Percentiles rank a stretch among this genome's conserved stretches.
Evolutionary conservation across 2,113 vertebrate genomes (phyloP).

Genomic region (Erythrocercus mccallii): DNA sequence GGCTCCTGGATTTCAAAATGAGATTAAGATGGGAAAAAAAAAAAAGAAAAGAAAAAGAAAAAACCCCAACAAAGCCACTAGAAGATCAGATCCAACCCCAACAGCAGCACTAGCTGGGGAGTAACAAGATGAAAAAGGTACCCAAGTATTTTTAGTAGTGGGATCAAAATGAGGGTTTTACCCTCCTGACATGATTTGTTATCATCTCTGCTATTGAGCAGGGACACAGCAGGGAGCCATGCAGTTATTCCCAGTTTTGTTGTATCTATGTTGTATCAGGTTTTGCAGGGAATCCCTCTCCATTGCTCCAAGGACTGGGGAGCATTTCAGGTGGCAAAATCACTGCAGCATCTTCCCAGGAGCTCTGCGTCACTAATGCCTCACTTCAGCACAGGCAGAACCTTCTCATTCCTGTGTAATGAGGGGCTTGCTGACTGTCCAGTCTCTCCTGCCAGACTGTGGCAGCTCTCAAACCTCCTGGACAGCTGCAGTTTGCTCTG

Average conservation of each 20-base stretch:
- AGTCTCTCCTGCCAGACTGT: not conserved
- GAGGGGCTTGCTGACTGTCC: not conserved
- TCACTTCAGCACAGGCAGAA: not conserved
- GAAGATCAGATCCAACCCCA: not conserved
- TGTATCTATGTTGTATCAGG: not conserved
- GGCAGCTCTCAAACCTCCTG: not conserved
- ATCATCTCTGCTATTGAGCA: not conserved
- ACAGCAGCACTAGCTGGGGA: not conserved
- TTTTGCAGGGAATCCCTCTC: not conserved
- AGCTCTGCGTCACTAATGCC: not conserved
- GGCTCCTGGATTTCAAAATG: slow-evolving; percentile 7
- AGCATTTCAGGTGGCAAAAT: not conserved
- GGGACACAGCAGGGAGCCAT: not conserved
- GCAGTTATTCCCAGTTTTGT: not conserved
- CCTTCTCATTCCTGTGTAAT: rapidly evolving
- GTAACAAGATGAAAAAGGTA: not conserved
- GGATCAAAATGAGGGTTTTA: not conserved
- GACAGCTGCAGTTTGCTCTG: not conserved
- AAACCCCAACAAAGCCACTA: not conserved
- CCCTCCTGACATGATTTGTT: too few relatives aligned
- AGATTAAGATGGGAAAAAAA: not conserved
- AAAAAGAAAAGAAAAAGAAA: not conserved
- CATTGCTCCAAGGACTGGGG: not conserved
- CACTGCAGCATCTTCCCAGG: rapidly evolving
- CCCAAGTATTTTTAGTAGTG: not conserved